Base-by-base conservation (phyloP, 2,113 vertebrate genomes). In the Saiga tatarica region DNA sequence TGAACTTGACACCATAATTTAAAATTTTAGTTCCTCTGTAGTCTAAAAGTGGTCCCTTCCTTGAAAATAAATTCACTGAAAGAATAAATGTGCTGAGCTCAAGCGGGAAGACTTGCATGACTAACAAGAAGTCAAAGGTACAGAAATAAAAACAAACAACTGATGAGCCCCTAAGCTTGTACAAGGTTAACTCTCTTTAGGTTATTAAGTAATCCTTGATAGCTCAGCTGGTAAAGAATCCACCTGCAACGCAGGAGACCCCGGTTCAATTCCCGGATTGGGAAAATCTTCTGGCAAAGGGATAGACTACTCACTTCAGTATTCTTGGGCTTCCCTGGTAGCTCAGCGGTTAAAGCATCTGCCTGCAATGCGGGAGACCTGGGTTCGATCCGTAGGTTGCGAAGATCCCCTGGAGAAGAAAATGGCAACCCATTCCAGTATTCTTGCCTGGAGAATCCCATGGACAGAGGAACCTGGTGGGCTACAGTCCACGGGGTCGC, bases 381-480 rank as follows among this genome's bases (percentile, higher is more conserved):
- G 0, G n/a, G 5, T 71, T 71, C 19, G 0, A 71, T 23, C 19
- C 10, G 1, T 39, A 17, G 67, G 19, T 71, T 23, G 19, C 17
- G 67, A 71, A 39, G 67, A 71, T 39, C 9, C 9, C 10, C 67
- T 71, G 10, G 19, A 36, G 64, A 23, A 71, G n/a, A 19, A 21
- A 71, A 71, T 36, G 67, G 19, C 67, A 36, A 36, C 19, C n/a
- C n/a, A 71, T 19, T 36, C 19, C n/a, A 71, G 67, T 12, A 39
- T 39, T 71, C 67, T 39, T 21, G 67, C 67, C 67, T 71, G 67
- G 67, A 71, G 67, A 71, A 71, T 39, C 36, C 67, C 67, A 39
- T 6, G 19, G 67, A 39, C 64, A 2, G 57, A 59, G 57, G 25
- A 59, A 26, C 57, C 57, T 28, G 57, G 57, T 59, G 57, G 57